Evolutionary conservation across 2,888 invertebrate genomes (phyloP), one percentile per base, ranked within the genome.

Genomic region (Acrocyrtus sp.): DNA sequence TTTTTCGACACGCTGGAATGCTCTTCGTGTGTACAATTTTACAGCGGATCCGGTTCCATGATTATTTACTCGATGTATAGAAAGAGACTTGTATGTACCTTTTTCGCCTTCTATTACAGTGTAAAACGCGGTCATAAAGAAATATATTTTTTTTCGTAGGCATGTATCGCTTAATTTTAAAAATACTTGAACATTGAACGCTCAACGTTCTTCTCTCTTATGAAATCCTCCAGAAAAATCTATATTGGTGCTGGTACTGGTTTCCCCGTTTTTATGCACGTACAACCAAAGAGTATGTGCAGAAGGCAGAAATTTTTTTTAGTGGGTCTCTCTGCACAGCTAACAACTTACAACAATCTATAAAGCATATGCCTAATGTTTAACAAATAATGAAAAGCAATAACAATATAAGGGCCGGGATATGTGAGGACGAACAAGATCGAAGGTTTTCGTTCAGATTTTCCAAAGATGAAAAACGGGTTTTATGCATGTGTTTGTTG

Each of bases 1-100:
- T 69, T 69, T 69, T 69, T 69, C 69, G 69, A 69, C 69, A 69
- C 69, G 62, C 69, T 69, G 69, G 69, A 69, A 69, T 69, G 69
- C 69, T 69, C 69, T 62, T 62, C 62, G 62, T 62, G 56, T 69
- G 69, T 69, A 62, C 61, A 24, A 29, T 47, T 57, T 57, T 66
- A 39, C 24, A 34, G 34, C 27, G 66, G 62, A 69, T 69, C 69
- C 62, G 69, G 69, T 69, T 69, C 69, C 69, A 69, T 69, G 69
- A 48, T 56, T 62, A 62, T 61, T 53, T 51, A 47, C 26, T 34
- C 19, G 39, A 21, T 34, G 39, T 3, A 56, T 29, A 51, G n/a
- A n/a, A n/a, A n/a, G n/a, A n/a, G n/a, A n/a, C n/a, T 12, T 47
- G 10, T 47, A 19, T 47, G 47, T 47, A 17, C 21, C 8, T 21